Evolutionary conservation across 2,797 vertebrate species (phyloP).

Genomic region (Parauchenoglanis ngamensis): DNA sequence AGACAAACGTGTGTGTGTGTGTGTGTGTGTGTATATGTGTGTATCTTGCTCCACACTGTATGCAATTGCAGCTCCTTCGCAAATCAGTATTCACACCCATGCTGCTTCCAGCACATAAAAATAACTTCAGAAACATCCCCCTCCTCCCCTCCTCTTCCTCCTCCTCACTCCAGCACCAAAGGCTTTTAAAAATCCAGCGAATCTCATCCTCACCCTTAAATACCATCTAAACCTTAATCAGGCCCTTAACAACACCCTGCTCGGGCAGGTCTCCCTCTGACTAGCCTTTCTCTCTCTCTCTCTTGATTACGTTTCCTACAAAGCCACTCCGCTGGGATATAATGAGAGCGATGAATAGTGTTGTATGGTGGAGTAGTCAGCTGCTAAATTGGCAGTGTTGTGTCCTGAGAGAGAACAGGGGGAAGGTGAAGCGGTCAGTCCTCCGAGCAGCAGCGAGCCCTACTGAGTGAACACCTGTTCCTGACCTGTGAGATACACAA

Average conservation of each 20-base stretch:
- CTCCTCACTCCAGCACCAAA: background rate
- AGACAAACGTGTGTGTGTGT: background rate
- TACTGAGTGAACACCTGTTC: constrained; percentile 59
- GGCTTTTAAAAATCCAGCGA: constrained; percentile 29
- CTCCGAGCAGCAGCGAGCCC: constrained; percentile 61
- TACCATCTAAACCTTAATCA: constrained; percentile 31
- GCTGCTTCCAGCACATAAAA: constrained; percentile 38
- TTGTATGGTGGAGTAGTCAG: constrained; percentile 58
- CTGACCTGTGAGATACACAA: constrained; percentile 24
- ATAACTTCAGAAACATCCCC: constrained; percentile 34
- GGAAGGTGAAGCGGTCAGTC: constrained; percentile 55
- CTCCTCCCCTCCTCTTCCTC: background rate
- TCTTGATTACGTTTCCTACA: constrained; percentile 38
- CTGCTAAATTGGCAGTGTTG: constrained; percentile 63
- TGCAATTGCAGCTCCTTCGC: constrained; percentile 28
- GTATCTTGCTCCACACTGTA: constrained; percentile 4
- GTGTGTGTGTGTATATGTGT: constrained; percentile 38
- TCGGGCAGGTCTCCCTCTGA: constrained; percentile 50
- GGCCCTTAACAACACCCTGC: constrained; percentile 36
- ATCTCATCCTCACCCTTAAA: constrained; percentile 39
- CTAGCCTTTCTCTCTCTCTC: constrained; percentile 28
- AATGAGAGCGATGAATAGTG: constrained; percentile 71
- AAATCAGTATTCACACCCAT: constrained; percentile 41
- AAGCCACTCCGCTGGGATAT: constrained; percentile 63
- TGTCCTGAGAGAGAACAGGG: constrained; percentile 30